Base-by-base conservation (phyloP, 2,797 vertebrate species). In the Pseudomugil tenellus region DNA sequence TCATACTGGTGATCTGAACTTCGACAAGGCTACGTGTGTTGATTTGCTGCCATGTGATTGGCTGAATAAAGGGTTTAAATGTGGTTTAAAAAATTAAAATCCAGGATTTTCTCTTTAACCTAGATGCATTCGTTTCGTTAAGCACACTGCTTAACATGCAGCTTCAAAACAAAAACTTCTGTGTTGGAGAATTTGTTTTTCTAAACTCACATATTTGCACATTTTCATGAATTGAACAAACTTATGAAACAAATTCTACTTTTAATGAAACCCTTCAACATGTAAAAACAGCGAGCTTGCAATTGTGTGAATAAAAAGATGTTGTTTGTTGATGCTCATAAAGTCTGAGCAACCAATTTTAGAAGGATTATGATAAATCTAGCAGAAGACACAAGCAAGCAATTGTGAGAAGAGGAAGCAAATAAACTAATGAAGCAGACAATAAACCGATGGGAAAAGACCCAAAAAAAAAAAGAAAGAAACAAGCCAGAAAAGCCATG, bases 231-330 rank as follows among this genome's bases (percentile, higher is more conserved):
- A n/a, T n/a, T n/a, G n/a, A n/a, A n/a, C n/a, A n/a, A n/a, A n/a
- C n/a, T n/a, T n/a, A n/a, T n/a, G n/a, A n/a, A n/a, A n/a, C n/a
- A n/a, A n/a, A n/a, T n/a, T n/a, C n/a, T n/a, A n/a, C n/a, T n/a
- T n/a, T n/a, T n/a, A n/a, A n/a, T n/a, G n/a, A n/a, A n/a, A n/a
- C n/a, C n/a, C n/a, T n/a, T n/a, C n/a, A n/a, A n/a, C n/a, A n/a
- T n/a, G n/a, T n/a, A n/a, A n/a, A n/a, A 29, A 72, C 57, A 35
- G 70, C 81, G 56, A 70, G 56, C 77, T 57, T 39, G 79, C 6
- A 52, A 55, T 26, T 1, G 66, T 49, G 41, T 52, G 65, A 84
- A 71, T 81, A 74, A 76, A 72, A 63, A 69, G 39, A 72, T 32
- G 58, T 57, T 51, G 66, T 78, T 74, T 75, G 71, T 80, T 72